Percentiles rank a stretch among this genome's conserved stretches.
Conservation (phyloP, 2,888 invertebrate genomes). For the Geophilus truncorum region DNA sequence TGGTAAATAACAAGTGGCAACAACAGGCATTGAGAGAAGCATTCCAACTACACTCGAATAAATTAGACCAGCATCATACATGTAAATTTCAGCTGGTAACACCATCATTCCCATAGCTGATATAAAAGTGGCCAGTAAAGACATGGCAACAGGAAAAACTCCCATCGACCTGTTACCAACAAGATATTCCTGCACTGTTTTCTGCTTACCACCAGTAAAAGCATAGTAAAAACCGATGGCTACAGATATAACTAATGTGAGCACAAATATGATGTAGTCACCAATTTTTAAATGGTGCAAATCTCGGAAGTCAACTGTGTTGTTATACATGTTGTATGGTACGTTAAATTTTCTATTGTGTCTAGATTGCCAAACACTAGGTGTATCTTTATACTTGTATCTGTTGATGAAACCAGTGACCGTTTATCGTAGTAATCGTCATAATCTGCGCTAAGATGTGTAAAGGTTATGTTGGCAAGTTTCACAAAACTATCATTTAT, state of each 20-base stretch:
- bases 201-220: constrained; percentile 30
- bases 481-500: too few species aligned
- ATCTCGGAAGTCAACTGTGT: neutral
- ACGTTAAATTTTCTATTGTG: too few species aligned
- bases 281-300: neutral
- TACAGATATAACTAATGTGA: constrained; percentile 25
- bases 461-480: too few species aligned
- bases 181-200: constrained; percentile 30
- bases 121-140: constrained; percentile 30
- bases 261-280: neutral
- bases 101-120: constrained; percentile 30
- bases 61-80: neutral
- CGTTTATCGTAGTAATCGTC: too few species aligned
- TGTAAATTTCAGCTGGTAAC: constrained; percentile 30
- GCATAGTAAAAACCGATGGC: constrained; percentile 30
- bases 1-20: constrained; percentile 25
- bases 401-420: too few species aligned
- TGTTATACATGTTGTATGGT: neutral
- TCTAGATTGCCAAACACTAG: too few species aligned
- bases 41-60: neutral
- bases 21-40: neutral
- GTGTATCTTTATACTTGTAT: too few species aligned
- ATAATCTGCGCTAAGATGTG: too few species aligned
- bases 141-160: constrained; percentile 6
- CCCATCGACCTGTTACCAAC: constrained; percentile 31